Evolutionary conservation across 2,888 invertebrate species (phyloP).

Genomic region (Pammene aurita): DNA sequence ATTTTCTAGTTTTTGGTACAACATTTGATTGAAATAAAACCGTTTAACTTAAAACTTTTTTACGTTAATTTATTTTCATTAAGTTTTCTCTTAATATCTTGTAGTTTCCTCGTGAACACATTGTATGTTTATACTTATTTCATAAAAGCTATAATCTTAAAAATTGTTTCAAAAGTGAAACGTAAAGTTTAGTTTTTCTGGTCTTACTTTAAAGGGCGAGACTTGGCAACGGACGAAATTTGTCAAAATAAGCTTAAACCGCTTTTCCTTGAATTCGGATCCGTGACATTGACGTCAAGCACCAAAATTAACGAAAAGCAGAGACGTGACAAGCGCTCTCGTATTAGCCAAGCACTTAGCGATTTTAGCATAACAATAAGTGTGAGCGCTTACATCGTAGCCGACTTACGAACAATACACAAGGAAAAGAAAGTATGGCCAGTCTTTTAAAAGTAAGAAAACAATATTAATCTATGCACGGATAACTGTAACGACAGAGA

Average conservation of each 20-base stretch:
- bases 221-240: not conserved
- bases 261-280: not conserved
- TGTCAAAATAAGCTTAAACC: not conserved
- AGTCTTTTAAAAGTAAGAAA: slow-evolving; percentile 45
- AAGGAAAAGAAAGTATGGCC: slow-evolving; percentile 55
- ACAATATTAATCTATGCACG: slow-evolving; percentile 48
- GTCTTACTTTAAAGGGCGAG: not conserved
- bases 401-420: slow-evolving; percentile 36
- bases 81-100: too few relatives aligned
- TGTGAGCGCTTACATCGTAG: slow-evolving; percentile 29
- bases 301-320: slow-evolving; percentile 23
- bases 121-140: too few relatives aligned
- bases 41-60: too few relatives aligned
- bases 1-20: too few relatives aligned
- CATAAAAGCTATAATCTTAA: too few relatives aligned
- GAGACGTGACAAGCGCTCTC: slow-evolving; percentile 32
- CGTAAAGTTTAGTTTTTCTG: not conserved
- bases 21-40: too few relatives aligned
- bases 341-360: slow-evolving; percentile 41
- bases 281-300: not conserved
- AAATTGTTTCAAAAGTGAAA: not conserved
- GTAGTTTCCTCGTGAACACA: too few relatives aligned
- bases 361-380: slow-evolving; percentile 47
- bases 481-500: slow-evolving; percentile 45
- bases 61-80: too few relatives aligned